Base-by-base conservation (phyloP, 1,140 invertebrate genomes). In the Leptinotarsa lineolata region DNA sequence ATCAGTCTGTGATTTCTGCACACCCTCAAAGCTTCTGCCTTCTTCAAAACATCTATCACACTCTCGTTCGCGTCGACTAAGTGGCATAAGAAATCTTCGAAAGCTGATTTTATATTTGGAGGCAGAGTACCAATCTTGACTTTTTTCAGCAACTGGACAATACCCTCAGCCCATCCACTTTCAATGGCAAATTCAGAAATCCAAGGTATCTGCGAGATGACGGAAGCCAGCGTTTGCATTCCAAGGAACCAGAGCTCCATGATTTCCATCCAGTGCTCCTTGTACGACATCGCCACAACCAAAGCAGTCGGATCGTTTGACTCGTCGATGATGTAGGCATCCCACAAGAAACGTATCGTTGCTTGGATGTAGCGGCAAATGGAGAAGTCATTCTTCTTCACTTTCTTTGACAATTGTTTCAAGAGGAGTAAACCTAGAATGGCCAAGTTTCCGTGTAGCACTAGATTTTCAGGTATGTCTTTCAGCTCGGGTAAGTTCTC, bases 231-330 rank as follows among this genome's bases (percentile, higher is more conserved):
- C 15, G 94, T 96, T 85, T 97, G 95, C 94, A 97, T 95, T 15
- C 95, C 95, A 21, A 97, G 85, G 85, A 96, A 97, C 95, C 95
- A 97, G 2, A 97, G 85, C 83, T 97, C 95, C 84, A 92, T 93
- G 18, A 97, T 88, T 79, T 96, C 94, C 83, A 91, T 90, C 95
- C 95, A 97, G 73, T 91, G 86, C 81, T 92, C 91, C 81, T 95
- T 95, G 83, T 97, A 97, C 15, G 89, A 87, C 86, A 94, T 93
- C 3, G 94, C 90, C 0, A 97, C 92, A 3, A 95, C 93, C 46
- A 97, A 84, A 68, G 91, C 90, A 21, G 89, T 91, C 15, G 91
- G 91, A 82, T 95, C 92, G 82, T 92, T 92, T 21, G 92, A 92
- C 82, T 97, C 95, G 82, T 95, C 94, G 39, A 95, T 90, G 79